Evolutionary conservation across 2,888 invertebrate genomes (phyloP).

Genomic region (Folsomia candida): DNA sequence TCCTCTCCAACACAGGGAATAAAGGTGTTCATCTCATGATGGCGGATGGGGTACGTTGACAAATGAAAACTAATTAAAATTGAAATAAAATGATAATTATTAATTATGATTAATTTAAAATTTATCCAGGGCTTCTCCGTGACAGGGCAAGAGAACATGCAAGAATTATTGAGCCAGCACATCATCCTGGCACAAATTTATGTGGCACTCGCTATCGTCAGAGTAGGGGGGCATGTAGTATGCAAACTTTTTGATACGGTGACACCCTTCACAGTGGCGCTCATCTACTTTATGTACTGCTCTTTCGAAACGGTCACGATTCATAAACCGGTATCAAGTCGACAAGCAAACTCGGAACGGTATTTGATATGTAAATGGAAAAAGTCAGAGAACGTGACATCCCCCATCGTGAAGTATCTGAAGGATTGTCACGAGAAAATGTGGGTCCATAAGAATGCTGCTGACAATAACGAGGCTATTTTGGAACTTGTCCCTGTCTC

Average conservation of each 20-base stretch:
- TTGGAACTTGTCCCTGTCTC: constrained; percentile 70
- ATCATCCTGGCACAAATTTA: constrained; percentile 92
- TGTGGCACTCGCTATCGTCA: constrained; percentile 79
- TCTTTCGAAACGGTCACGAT: constrained; percentile 83
- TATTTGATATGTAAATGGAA: constrained; percentile 57
- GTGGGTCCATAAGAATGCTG: constrained; percentile 46
- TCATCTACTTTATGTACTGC: constrained; percentile 89
- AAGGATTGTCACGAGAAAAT: not conserved
- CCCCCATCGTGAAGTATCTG: not conserved
- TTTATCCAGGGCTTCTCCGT: constrained; percentile 82
- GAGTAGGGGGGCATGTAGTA: constrained; percentile 84
- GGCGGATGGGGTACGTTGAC: constrained; percentile 79
- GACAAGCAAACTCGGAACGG: constrained; percentile 96
- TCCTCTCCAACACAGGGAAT: constrained; percentile 69
- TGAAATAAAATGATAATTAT: constrained; percentile 5
- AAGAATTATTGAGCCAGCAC: constrained; percentile 91
- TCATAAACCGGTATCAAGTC: constrained; percentile 91
- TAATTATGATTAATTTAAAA: no score
- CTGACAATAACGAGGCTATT: constrained; percentile 57
- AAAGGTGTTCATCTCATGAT: constrained; percentile 92
- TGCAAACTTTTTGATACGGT: constrained; percentile 95
- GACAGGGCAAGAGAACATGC: constrained; percentile 88
- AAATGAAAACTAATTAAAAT: constrained; percentile 32
- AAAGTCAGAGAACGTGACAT: not conserved
- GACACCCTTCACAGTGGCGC: constrained; percentile 87